phyloP scores from a whole-genome alignment of 2,888 invertebrate genomes.

The Chromoteleia sp. region DNA sequence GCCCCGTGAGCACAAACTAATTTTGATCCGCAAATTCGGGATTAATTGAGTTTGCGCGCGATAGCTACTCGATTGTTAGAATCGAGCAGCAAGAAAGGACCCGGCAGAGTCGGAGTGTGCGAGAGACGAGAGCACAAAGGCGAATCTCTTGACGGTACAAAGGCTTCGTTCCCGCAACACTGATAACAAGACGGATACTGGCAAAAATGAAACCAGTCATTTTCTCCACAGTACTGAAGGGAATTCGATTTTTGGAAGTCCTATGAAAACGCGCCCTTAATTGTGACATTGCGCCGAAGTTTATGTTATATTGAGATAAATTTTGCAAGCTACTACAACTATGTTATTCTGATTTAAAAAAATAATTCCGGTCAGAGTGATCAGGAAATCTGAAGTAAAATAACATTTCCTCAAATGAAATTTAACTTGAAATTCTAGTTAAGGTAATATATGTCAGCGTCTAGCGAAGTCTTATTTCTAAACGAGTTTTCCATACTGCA shows the following conservation, averaged over 20 bases:
- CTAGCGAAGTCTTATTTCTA: too few species aligned
- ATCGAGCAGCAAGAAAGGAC: conserved; percentile 13
- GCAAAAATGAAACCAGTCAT: conserved; percentile 13
- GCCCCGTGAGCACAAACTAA: conserved; percentile 25
- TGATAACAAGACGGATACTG: conserved; percentile 22
- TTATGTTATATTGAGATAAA: too few species aligned
- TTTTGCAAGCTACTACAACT: too few species aligned
- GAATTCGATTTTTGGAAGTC: not conserved
- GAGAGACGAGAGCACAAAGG: conserved; percentile 24
- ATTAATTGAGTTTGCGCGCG: conserved; percentile 26
- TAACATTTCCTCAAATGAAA: too few species aligned
- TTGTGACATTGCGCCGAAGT: too few species aligned
- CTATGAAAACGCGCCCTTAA: too few species aligned
- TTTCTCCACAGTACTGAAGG: not conserved
- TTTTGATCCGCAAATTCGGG: conserved; percentile 39
- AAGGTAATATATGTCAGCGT: too few species aligned
- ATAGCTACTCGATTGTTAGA: conserved; percentile 29
- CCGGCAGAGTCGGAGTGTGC: not conserved
- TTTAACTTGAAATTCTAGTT: too few species aligned
- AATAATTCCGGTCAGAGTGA: too few species aligned
- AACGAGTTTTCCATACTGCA: too few species aligned
- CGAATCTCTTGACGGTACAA: conserved; percentile 17
- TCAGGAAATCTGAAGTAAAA: too few species aligned
- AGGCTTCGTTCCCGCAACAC: conserved; percentile 1
- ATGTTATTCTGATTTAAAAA: too few species aligned